Conservation (phyloP, 2,113 vertebrate species). For the Chaenogobius annularis region DNA sequence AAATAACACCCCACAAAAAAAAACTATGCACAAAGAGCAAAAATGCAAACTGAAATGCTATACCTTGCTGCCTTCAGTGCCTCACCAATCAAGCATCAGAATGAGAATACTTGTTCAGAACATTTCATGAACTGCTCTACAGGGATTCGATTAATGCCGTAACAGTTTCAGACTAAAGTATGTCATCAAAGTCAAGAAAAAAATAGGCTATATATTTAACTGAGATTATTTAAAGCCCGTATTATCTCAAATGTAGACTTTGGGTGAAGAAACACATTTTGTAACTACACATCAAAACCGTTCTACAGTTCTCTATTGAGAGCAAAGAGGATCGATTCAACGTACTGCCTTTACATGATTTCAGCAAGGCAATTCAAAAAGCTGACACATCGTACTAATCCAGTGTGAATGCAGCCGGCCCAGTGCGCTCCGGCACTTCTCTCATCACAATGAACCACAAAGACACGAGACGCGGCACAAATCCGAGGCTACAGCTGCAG, state of each 20-base stretch:
- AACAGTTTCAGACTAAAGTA: neutral
- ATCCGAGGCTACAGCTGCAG: slow-evolving; percentile 48
- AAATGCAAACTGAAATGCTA: neutral
- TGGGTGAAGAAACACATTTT: neutral
- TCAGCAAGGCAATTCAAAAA: slow-evolving; percentile 4
- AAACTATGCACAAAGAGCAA: too few relatives aligned
- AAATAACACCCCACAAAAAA: too few relatives aligned
- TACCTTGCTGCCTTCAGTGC: neutral
- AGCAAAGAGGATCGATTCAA: neutral
- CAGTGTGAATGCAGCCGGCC: slow-evolving; percentile 46
- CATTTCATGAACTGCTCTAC: neutral
- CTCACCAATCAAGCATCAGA: too few relatives aligned
- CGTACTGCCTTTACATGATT: neutral
- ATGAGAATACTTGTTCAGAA: too few relatives aligned
- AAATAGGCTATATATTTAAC: too few relatives aligned
- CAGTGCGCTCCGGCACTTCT: slow-evolving; percentile 32
- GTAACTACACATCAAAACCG: neutral
- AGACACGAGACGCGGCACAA: slow-evolving; percentile 44
- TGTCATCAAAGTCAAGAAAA: neutral
- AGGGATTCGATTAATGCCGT: neutral
- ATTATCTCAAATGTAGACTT: too few relatives aligned
- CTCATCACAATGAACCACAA: slow-evolving; percentile 40
- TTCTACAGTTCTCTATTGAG: neutral
- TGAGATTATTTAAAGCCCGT: too few relatives aligned
- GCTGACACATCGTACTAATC: slow-evolving; percentile 26